Evolutionary conservation across 2,797 vertebrate genomes (phyloP), one percentile per base, ranked within the genome.

Genomic region (Diplodus puntazzo): DNA sequence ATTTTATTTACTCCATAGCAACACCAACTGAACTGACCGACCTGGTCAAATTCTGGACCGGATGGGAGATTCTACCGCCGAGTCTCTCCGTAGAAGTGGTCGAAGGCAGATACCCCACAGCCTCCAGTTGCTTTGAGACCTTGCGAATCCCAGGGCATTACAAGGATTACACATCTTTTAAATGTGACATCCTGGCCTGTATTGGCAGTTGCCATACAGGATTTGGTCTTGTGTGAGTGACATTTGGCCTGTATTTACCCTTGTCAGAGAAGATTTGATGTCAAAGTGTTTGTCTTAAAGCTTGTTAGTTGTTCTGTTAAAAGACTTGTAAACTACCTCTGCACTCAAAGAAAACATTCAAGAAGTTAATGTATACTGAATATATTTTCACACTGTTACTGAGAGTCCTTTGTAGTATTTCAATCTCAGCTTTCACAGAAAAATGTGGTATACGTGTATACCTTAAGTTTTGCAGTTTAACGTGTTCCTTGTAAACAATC

Each of bases 31-130:
- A 75, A 75, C 6, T 75, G 63, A 49, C 54, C 27, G 43, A 17
- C 25, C 54, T 67, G 45, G 53, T 75, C 52, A 75, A 59, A 67
- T 75, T 66, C 45, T 58, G 63, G 73, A 67, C 73, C n/a, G 16
- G 63, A 18, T 75, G 43, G 45, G 45, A 67, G 73, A 12, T 64
- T 30, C 45, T 57, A n/a, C 71, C 55, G 30, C 30, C 11, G 10
- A 53, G 46, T 62, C 21, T 54, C 18, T 62, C 34, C 18, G 30
- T 30, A 30, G 30, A 30, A 30, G 30, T 30, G 30, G 30, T 30
- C 5, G 30, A 30, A 4, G 30, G 30, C 30, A 30, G 30, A 30
- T 30, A 30, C 30, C 30, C 30, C 30, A 77, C 68, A 64, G 60
- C 67, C 27, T 25, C 60, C 25, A 77, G 59, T 52, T 77, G 67